Conservation (phyloP, 2,113 vertebrate species). For the Garra rufa region DNA sequence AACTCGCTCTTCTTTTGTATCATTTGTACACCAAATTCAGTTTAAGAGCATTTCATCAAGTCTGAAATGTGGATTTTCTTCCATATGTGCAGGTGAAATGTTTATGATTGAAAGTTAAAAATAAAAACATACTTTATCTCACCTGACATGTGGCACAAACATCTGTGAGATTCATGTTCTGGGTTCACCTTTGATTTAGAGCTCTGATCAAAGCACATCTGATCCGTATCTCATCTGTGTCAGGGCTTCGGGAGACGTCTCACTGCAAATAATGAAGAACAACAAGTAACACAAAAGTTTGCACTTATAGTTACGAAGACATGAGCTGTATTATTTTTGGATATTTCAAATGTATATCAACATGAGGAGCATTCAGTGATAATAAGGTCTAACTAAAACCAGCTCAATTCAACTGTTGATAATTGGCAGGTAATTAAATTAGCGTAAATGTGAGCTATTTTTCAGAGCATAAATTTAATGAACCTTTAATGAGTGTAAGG, state of each 20-base stretch:
- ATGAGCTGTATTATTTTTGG: not conserved
- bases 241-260: not conserved
- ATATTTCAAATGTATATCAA: not conserved
- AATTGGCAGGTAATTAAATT: slow-evolving; percentile 32
- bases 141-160: not conserved
- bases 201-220: slow-evolving; percentile 8
- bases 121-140: slow-evolving; percentile 30
- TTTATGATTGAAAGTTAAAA: not conserved
- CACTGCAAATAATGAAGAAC: slow-evolving; percentile 21
- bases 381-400: not conserved
- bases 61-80: not conserved
- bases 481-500: slow-evolving; percentile 37
- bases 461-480: slow-evolving; percentile 42
- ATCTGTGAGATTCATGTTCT: not conserved
- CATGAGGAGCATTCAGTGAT: not conserved
- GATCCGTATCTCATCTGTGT: not conserved
- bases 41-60: not conserved
- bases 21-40: not conserved
- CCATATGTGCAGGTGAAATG: not conserved
- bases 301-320: not conserved
- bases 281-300: not conserved
- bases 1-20: not conserved
- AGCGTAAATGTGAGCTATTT: slow-evolving; percentile 43
- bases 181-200: slow-evolving; percentile 23
- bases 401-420: slow-evolving; percentile 14